phyloP scores from a whole-genome alignment of 2,113 vertebrate species.

The Astur gentilis region DNA sequence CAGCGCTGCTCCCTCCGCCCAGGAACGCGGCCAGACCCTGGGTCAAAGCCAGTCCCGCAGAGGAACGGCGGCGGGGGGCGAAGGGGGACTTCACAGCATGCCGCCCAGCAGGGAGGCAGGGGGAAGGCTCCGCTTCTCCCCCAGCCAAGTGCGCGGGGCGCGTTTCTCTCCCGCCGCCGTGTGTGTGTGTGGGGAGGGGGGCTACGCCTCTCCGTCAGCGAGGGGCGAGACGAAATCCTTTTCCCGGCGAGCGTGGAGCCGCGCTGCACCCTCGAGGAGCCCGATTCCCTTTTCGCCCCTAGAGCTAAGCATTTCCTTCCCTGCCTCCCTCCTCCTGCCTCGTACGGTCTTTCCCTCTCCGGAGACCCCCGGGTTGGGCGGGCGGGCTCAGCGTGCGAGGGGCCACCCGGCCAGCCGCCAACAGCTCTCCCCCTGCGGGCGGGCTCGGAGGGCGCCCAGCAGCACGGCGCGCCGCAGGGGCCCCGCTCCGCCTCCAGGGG shows the following conservation, averaged over 20 bases:
- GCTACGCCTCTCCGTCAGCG: not conserved
- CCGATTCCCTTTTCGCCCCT: not conserved
- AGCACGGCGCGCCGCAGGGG: not conserved
- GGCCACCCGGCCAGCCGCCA: too few species aligned
- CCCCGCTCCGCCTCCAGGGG: not conserved
- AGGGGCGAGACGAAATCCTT: not conserved
- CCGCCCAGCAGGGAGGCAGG: not conserved
- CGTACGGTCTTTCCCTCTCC: fast-evolving
- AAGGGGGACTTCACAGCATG: too few species aligned
- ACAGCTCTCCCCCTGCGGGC: not conserved
- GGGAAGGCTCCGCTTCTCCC: not conserved
- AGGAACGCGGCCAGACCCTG: not conserved
- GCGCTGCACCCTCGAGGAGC: too few species aligned
- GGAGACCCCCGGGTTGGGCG: too few species aligned
- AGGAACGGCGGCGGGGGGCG: not conserved
- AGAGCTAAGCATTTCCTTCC: fast-evolving
- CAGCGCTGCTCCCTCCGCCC: not conserved
- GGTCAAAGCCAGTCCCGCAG: not conserved
- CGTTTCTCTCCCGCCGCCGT: not conserved
- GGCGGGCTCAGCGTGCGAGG: too few species aligned
- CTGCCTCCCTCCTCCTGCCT: not conserved
- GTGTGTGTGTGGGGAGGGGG: not conserved
- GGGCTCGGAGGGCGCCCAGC: fast-evolving
- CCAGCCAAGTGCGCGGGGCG: not conserved
- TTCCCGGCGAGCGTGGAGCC: too few species aligned